Percentiles rank a stretch among this genome's conserved stretches.
Evolutionary conservation across 2,113 vertebrate genomes (phyloP).

Genomic region (Proteles cristata): DNA sequence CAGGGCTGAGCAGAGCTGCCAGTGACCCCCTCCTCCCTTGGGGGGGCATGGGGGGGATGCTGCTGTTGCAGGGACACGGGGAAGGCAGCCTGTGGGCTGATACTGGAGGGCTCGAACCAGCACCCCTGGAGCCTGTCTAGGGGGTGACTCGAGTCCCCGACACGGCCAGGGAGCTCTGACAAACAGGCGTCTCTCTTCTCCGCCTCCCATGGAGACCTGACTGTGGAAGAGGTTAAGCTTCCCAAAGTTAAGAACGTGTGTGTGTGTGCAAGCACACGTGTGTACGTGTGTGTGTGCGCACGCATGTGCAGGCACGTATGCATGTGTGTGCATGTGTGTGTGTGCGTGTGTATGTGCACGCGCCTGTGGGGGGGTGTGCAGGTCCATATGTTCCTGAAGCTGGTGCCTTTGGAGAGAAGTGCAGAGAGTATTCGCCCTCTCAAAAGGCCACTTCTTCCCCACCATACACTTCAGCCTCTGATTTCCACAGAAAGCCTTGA

Average conservation of each 20-base stretch:
- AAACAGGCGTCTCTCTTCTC: fast-evolving
- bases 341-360: too few relatives aligned
- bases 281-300: background rate
- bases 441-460: background rate
- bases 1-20: background rate
- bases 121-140: background rate
- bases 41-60: background rate
- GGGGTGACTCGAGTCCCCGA: background rate
- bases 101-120: background rate
- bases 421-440: background rate
- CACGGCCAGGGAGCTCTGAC: fast-evolving
- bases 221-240: fast-evolving
- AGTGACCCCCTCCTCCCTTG: background rate
- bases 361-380: background rate
- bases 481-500: background rate
- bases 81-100: background rate
- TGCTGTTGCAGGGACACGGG: fast-evolving
- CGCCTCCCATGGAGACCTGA: background rate
- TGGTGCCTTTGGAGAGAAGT: fast-evolving
- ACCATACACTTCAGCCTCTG: fast-evolving
- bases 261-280: fast-evolving
- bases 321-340: too few relatives aligned
- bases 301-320: background rate
- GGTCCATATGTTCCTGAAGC: background rate
- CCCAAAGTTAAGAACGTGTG: fast-evolving